Evolutionary conservation across 2,797 vertebrate species (phyloP).

Genomic region (Cyclopterus lumpus): DNA sequence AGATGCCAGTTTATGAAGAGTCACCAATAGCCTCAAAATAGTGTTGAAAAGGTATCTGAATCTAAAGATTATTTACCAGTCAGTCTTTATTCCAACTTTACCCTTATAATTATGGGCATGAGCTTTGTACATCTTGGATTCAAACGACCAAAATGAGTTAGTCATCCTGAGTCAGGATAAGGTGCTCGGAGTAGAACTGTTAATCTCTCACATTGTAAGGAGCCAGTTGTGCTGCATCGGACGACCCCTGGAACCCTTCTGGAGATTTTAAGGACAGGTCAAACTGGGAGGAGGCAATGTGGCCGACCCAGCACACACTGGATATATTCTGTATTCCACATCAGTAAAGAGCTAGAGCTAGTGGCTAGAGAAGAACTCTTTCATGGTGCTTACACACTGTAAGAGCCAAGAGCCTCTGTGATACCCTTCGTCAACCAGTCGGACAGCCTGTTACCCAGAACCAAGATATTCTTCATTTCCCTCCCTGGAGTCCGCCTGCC

Average conservation of each 20-base stretch:
- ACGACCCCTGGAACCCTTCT: neutral
- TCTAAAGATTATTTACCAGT: no score
- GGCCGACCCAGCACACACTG: neutral
- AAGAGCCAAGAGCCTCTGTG: neutral
- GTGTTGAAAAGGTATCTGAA: no score
- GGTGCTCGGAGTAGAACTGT: neutral
- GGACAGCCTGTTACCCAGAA: conserved; percentile 5
- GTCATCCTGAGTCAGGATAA: no score
- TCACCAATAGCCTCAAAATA: no score
- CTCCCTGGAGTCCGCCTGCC: conserved; percentile 13
- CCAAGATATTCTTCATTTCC: conserved; percentile 18
- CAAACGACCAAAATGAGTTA: no score
- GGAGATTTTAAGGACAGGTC: neutral
- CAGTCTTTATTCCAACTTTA: no score
- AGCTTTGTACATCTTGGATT: no score
- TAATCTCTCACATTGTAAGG: neutral
- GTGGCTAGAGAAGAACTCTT: neutral
- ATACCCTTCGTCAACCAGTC: conserved; percentile 8
- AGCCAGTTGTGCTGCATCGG: neutral
- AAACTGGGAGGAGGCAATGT: neutral
- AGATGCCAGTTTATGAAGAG: no score
- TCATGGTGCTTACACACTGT: neutral
- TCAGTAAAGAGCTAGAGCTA: neutral
- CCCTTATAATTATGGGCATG: no score
- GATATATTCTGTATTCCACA: neutral